Base-by-base conservation (phyloP, 2,113 vertebrate genomes). In the Clarias magur region DNA sequence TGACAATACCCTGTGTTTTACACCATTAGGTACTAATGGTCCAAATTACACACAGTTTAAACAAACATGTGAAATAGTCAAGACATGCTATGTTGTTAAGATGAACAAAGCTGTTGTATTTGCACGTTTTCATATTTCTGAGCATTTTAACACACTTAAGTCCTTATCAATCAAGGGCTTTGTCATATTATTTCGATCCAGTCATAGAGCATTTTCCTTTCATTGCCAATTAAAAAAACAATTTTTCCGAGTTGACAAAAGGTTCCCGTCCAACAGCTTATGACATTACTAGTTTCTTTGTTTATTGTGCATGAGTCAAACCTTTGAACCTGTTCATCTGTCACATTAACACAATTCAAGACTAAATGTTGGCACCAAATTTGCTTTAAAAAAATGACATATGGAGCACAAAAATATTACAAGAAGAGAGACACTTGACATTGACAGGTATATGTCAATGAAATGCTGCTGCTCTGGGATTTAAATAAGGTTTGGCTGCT, bases 401-500 rank as follows among this genome's bases (percentile, higher is more conserved):
- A 34, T 4, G 5, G 0, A 70, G 23, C 17, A 82, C 60, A 53
- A 65, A 82, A 42, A 48, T 48, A 48, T 7, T 8, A 48, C 6
- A 5, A 48, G 83, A 88, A 80, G 88, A 89, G 85, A 87, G 75
- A 72, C 34, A 54, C 56, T 30, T 73, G 21, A 21, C 6, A 42
- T 42, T 42, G 42, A 42, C 42, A 42, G 42, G 42, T 8, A 5
- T 48, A 48, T 21, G 42, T 42, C 34, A 73, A 11, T 23, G 17
- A 42, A 73, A 73, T 91, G 15, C 30, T 70, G 67, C 67, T 34
- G 67, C 67, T 7, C 67, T 68, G 67, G 67, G 67, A 68, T 68
- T 30, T 88, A 91, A 91, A 93, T 91, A 90, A 88, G 70, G 83
- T 53, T 87, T 62, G 67, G 83, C 90, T 38, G 86, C 86, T 88